A percentile compares a stretch with the other conserved stretches of the same genome.
phyloP scores from a whole-genome alignment of 2,888 invertebrate species.

The Acronicta alni region DNA sequence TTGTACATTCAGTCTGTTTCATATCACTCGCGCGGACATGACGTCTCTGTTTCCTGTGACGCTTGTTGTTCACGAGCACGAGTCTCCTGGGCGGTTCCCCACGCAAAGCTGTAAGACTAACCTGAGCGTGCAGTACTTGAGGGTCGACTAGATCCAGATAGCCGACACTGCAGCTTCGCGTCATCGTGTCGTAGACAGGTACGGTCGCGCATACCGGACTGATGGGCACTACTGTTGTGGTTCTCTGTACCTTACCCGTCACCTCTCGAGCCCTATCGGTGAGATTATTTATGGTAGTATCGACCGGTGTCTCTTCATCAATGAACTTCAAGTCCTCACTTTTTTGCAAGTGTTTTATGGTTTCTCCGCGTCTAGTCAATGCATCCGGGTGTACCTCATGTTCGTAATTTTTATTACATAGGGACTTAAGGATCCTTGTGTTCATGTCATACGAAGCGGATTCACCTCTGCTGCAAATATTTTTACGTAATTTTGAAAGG shows the following conservation, averaged over 20 bases:
- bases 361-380: constrained; percentile 69
- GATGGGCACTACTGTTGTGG: constrained; percentile 91
- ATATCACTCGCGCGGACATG: constrained; percentile 73
- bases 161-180: constrained; percentile 96
- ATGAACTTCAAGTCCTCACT: constrained; percentile 91
- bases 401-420: constrained; percentile 81
- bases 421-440: constrained; percentile 81
- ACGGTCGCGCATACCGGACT: constrained; percentile 88
- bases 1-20: constrained; percentile 65
- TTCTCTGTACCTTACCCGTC: constrained; percentile 74
- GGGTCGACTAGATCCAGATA: constrained; percentile 95
- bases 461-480: constrained; percentile 83
- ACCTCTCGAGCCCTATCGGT: constrained; percentile 67
- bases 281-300: constrained; percentile 59
- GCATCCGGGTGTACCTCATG: constrained; percentile 81
- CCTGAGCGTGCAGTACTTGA: constrained; percentile 92
- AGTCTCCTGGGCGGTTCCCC: constrained; percentile 94
- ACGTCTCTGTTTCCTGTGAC: constrained; percentile 68
- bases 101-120: constrained; percentile 91
- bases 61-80: constrained; percentile 91
- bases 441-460: constrained; percentile 78
- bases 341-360: constrained; percentile 76
- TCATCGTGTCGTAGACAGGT: constrained; percentile 91
- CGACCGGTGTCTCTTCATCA: constrained; percentile 90
- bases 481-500: constrained; percentile 82